Evolutionary conservation across 2,113 vertebrate genomes (phyloP).

Genomic region (Mugil cephalus): DNA sequence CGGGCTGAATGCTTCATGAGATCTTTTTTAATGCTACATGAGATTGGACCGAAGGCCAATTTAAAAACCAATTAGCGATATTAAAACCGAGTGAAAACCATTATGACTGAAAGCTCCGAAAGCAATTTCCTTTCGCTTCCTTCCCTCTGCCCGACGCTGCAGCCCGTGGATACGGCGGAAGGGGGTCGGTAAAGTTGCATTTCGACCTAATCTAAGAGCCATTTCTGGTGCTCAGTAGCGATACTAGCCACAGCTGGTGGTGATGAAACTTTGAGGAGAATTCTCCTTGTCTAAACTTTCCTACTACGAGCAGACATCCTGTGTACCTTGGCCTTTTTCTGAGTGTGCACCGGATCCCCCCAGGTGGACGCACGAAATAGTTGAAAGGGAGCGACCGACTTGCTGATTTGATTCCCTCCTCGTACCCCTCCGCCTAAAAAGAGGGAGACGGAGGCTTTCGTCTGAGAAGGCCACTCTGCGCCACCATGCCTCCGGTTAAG

Average conservation of each 20-base stretch:
- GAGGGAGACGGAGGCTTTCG: conserved; percentile 45
- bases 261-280: background rate
- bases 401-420: conserved; percentile 42
- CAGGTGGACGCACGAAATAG: conserved; percentile 33
- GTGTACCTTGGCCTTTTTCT: accelerated
- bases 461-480: background rate
- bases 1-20: background rate
- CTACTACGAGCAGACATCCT: background rate
- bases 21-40: conserved; percentile 1
- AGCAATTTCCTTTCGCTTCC: background rate
- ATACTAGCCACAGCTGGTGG: too few species aligned
- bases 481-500: conserved; percentile 18
- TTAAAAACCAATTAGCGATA: conserved; percentile 2
- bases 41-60: background rate
- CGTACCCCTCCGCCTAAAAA: background rate
- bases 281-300: background rate
- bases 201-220: too few species aligned
- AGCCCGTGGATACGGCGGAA: too few species aligned
- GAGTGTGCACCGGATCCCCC: background rate
- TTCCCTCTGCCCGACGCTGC: background rate
- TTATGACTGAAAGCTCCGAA: background rate
- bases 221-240: too few species aligned
- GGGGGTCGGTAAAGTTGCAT: too few species aligned
- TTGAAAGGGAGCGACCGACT: conserved; percentile 35
- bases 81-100: background rate